phyloP scores from a whole-genome alignment of 2,888 invertebrate species.

The Philereme transversata region DNA sequence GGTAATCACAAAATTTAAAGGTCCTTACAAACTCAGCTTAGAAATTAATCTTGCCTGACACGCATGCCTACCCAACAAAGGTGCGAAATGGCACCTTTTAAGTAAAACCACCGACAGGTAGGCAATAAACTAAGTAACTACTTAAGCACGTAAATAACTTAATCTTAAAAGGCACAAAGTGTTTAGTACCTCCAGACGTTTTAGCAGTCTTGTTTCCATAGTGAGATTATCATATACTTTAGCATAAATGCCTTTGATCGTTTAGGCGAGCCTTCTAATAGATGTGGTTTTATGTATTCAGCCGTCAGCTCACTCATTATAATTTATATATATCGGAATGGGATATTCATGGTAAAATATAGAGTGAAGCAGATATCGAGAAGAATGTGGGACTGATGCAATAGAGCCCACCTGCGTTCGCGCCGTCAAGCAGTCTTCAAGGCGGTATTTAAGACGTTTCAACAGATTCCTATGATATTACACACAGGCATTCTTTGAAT shows the following conservation, averaged over 20 bases:
- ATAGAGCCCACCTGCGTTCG: slow-evolving; percentile 62
- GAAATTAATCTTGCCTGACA: slow-evolving; percentile 22
- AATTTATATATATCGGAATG: slow-evolving; percentile 29
- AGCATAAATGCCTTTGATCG: slow-evolving; percentile 1
- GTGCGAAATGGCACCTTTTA: slow-evolving; percentile 35
- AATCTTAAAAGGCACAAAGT: slow-evolving; percentile 34
- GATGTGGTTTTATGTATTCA: slow-evolving; percentile 9
- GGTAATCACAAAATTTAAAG: background rate
- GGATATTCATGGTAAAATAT: slow-evolving; percentile 34
- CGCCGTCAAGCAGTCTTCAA: slow-evolving; percentile 74
- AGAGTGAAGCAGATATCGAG: slow-evolving; percentile 33
- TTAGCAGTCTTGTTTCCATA: slow-evolving; percentile 27
- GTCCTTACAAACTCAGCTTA: slow-evolving; percentile 18
- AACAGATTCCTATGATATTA: slow-evolving; percentile 42
- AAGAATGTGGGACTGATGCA: slow-evolving; percentile 65
- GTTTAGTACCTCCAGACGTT: slow-evolving; percentile 21
- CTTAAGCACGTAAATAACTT: slow-evolving; percentile 36
- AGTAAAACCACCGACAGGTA: slow-evolving; percentile 25
- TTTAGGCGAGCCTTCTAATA: background rate
- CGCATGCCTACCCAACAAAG: slow-evolving; percentile 21
- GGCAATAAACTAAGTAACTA: slow-evolving; percentile 31
- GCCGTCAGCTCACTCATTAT: slow-evolving; percentile 12
- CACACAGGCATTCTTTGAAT: slow-evolving; percentile 33
- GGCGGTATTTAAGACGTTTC: slow-evolving; percentile 58
- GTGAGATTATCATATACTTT: slow-evolving; percentile 1